These are phyloP conservation scores for Cinclus mexicanus DNA, from an alignment of 2,113 vertebrate species.

Conservation along the genomic window DNA sequence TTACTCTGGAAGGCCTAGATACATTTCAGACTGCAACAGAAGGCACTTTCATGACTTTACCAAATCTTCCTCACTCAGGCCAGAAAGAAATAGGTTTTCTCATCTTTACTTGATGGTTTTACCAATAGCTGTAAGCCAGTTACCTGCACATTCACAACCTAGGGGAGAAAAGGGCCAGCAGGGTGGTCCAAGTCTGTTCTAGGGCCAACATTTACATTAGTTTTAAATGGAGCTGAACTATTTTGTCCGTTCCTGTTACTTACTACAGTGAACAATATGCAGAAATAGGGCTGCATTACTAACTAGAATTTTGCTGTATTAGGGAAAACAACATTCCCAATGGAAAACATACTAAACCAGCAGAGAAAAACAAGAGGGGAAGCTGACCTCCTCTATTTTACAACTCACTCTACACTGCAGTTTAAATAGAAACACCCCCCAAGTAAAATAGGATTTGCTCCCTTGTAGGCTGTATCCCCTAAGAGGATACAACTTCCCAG, in stretches of 20 bases:
- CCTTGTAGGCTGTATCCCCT: not conserved
- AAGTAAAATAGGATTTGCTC: not conserved
- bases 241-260: not conserved
- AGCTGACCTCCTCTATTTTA: not conserved
- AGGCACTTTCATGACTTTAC: not conserved
- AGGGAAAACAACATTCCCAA: not conserved
- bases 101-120: not conserved
- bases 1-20: not conserved
- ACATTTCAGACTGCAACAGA: not conserved
- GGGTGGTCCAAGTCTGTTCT: not conserved
- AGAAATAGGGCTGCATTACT: not conserved
- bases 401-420: not conserved
- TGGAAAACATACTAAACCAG: not conserved
- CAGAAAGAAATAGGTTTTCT: not conserved
- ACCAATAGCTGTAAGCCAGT: not conserved
- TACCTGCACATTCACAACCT: not conserved
- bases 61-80: not conserved
- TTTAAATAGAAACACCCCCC: not conserved
- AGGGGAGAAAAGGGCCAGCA: rapidly evolving
- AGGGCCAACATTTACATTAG: not conserved
- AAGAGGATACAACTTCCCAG: not conserved
- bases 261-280: not conserved
- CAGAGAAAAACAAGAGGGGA: not conserved
- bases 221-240: not conserved
- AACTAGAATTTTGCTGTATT: not conserved